These are phyloP conservation scores for Actinostola sp. DNA, from an alignment of 92 coral and sea anemone genomes.

Conservation along the genomic window DNA sequence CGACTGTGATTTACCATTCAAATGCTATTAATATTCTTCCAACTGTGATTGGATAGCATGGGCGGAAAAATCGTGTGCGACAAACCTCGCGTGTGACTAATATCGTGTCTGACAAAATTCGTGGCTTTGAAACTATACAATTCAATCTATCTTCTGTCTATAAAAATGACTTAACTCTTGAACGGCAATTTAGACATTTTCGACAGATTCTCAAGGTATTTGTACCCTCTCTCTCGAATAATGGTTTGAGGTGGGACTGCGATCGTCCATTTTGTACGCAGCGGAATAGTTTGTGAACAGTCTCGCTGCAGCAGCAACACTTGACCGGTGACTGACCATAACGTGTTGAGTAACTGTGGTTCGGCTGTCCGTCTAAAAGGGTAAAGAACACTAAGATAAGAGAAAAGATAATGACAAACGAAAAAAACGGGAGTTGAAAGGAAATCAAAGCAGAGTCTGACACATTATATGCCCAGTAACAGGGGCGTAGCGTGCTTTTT, in stretches of 20 bases:
- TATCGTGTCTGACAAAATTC: neutral
- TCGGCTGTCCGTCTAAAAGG: slow-evolving; percentile 15
- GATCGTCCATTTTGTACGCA: slow-evolving; percentile 59
- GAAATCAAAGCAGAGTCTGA: too few relatives aligned
- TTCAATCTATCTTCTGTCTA: neutral
- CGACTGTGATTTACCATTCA: neutral
- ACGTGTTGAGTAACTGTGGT: slow-evolving; percentile 49
- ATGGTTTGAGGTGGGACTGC: slow-evolving; percentile 73
- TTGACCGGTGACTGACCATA: slow-evolving; percentile 67
- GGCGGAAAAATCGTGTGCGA: neutral
- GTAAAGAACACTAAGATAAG: too few relatives aligned
- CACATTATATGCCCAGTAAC: too few relatives aligned
- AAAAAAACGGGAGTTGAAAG: too few relatives aligned
- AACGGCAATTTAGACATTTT: slow-evolving; percentile 61
- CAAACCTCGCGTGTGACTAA: neutral
- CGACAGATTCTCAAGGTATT: slow-evolving; percentile 79
- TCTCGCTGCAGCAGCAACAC: slow-evolving; percentile 76
- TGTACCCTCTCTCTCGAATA: slow-evolving; percentile 65
- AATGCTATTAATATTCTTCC: too few relatives aligned
- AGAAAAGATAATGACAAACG: too few relatives aligned
- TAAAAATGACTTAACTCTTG: slow-evolving; percentile 46
- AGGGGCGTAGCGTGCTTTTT: too few relatives aligned
- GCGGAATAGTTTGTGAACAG: slow-evolving; percentile 80
- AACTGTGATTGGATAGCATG: neutral
- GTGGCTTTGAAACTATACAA: neutral